Conservation (phyloP, 2,888 invertebrate species). For the Chorisops tibialis region DNA sequence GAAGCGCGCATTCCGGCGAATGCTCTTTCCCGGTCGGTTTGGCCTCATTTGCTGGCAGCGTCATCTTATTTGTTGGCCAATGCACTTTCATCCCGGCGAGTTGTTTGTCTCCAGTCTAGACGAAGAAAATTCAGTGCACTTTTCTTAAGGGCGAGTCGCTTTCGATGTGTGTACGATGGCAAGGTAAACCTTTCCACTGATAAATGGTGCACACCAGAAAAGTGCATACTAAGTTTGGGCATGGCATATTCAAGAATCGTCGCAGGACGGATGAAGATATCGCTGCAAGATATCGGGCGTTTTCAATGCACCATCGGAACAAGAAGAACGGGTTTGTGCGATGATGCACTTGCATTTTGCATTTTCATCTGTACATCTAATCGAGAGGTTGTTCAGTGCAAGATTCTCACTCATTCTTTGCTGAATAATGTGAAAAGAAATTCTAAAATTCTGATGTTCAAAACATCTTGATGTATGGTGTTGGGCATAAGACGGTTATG, state of each 20-base stretch:
- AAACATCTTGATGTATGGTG: too few species aligned
- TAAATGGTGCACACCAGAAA: too few species aligned
- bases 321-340: neutral
- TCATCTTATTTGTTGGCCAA: conserved; percentile 26
- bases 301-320: neutral
- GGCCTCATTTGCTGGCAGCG: conserved; percentile 21
- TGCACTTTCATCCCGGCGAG: conserved; percentile 22
- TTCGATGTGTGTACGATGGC: too few species aligned
- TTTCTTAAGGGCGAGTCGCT: conserved; percentile 20
- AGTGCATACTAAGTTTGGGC: too few species aligned
- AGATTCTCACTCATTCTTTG: too few species aligned
- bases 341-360: neutral
- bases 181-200: too few species aligned
- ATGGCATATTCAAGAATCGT: too few species aligned
- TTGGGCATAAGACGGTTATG: too few species aligned
- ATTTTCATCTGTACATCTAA: neutral
- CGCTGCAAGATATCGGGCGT: too few species aligned
- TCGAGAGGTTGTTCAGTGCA: neutral
- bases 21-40: neutral
- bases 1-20: neutral
- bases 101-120: conserved; percentile 33
- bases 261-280: too few species aligned
- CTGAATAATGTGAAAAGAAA: too few species aligned
- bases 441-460: too few species aligned
- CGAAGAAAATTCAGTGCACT: conserved; percentile 27